phyloP scores from a whole-genome alignment of 2,113 vertebrate genomes.

The Paramisgurnus dabryanus region DNA sequence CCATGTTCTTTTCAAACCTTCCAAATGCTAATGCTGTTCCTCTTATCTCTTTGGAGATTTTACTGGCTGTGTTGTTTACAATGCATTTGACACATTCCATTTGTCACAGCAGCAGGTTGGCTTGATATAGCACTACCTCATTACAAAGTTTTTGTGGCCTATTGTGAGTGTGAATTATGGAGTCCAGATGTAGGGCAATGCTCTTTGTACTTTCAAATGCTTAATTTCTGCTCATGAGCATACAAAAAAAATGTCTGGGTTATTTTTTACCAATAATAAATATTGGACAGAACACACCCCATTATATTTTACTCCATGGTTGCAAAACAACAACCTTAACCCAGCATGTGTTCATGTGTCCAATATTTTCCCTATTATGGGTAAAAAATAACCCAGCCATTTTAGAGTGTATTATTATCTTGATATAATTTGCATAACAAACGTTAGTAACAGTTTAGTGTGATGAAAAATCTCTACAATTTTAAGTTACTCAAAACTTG shows the following conservation, averaged over 20 bases:
- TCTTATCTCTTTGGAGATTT: slow-evolving; percentile 43
- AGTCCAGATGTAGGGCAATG: neutral
- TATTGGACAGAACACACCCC: no score
- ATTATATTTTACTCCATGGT: no score
- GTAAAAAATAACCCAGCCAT: no score
- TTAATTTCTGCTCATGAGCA: neutral
- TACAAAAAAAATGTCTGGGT: neutral
- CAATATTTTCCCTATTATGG: no score
- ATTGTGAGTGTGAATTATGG: slow-evolving; percentile 5
- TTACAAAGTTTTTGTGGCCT: slow-evolving; percentile 3
- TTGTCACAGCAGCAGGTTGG: slow-evolving; percentile 30
- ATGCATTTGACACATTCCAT: slow-evolving; percentile 43
- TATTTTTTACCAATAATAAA: no score
- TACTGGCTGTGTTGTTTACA: slow-evolving; percentile 37
- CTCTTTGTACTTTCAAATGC: neutral
- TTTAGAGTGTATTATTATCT: no score
- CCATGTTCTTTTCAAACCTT: slow-evolving; percentile 35
- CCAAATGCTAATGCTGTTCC: slow-evolving; percentile 39
- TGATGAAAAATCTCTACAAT: no score
- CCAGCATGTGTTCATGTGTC: no score
- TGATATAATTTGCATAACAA: no score
- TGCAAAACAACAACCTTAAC: no score
- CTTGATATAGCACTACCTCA: slow-evolving; percentile 1
- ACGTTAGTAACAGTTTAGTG: no score
- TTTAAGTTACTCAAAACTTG: no score